Percentiles rank a stretch among this genome's conserved stretches.
phyloP scores from a whole-genome alignment of 53 echinoderm and acorn worm species.

The Paracentrotus lividus region DNA sequence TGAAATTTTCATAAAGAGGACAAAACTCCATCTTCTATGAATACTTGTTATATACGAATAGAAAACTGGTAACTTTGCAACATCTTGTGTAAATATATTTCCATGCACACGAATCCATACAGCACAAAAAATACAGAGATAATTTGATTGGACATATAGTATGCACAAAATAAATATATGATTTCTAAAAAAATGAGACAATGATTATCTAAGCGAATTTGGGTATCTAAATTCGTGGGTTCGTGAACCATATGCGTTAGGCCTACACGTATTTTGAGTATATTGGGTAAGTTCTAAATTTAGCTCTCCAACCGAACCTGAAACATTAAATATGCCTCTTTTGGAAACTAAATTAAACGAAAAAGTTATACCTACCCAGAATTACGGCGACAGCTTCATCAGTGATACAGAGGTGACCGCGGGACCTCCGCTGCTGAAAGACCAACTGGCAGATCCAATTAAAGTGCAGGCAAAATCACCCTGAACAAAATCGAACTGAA shows the following conservation, averaged over 20 bases:
- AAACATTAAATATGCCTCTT: neutral
- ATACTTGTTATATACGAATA: too few relatives aligned
- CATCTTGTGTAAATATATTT: too few relatives aligned
- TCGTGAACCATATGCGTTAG: too few relatives aligned
- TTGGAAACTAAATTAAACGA: neutral
- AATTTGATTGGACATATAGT: too few relatives aligned
- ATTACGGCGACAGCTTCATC: slow-evolving; percentile 57
- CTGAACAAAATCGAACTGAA: slow-evolving; percentile 10
- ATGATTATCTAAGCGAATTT: neutral
- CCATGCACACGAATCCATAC: too few relatives aligned
- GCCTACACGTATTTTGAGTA: too few relatives aligned
- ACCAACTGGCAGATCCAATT: neutral
- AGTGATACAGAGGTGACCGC: slow-evolving; percentile 49
- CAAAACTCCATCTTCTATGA: too few relatives aligned
- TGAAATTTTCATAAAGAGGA: too few relatives aligned
- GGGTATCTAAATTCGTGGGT: neutral
- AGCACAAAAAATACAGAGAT: too few relatives aligned
- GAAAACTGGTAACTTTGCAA: too few relatives aligned
- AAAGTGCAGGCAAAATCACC: slow-evolving; percentile 13
- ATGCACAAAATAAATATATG: too few relatives aligned
- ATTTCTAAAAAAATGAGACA: neutral
- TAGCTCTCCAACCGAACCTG: neutral
- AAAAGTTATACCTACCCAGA: neutral
- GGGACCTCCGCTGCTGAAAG: neutral
- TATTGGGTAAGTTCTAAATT: too few relatives aligned